A percentile compares a stretch with the other conserved stretches of the same genome.
Conservation (phyloP, 2,888 invertebrate genomes). For the Rhingia campestris region DNA sequence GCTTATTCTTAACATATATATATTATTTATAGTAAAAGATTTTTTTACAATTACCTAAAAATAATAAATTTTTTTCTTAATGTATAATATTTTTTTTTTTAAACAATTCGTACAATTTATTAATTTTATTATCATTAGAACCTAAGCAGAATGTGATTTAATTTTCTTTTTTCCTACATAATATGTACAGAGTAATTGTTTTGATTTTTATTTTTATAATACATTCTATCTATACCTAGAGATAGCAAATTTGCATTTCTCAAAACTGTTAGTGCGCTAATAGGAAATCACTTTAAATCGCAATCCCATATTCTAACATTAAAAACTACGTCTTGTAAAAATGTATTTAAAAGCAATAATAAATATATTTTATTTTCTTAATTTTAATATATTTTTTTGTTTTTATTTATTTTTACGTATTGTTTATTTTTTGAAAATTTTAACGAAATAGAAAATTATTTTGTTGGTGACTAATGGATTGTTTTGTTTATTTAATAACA, state of each 20-base stretch:
- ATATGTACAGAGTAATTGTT: conserved; percentile 2
- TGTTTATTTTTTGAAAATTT: conserved; percentile 22
- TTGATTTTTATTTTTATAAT: conserved; percentile 9
- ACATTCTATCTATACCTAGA: conserved; percentile 21
- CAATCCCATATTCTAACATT: conserved; percentile 29
- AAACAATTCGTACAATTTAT: conserved; percentile 1
- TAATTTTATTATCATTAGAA: conserved; percentile 1
- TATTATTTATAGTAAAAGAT: conserved; percentile 28
- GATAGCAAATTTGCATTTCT: neutral
- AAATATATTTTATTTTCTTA: conserved; percentile 50
- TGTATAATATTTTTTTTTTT: conserved; percentile 42
- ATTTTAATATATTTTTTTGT: conserved; percentile 14
- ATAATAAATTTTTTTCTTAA: conserved; percentile 40
- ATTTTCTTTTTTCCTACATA: conserved; percentile 15
- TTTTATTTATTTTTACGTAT: conserved; percentile 40
- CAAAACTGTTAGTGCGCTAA: neutral
- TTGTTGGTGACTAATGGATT: neutral
- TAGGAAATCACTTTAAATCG: neutral
- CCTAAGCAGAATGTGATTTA: conserved; percentile 13
- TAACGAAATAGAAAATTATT: conserved; percentile 10
- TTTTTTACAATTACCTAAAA: conserved; percentile 20
- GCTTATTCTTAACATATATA: conserved; percentile 65
- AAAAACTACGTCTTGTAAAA: conserved; percentile 62
- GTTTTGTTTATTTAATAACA: conserved; percentile 5
- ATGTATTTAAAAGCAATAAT: conserved; percentile 67